Base-by-base conservation (phyloP, 2,113 vertebrate species). In the Sula dactylatra region DNA sequence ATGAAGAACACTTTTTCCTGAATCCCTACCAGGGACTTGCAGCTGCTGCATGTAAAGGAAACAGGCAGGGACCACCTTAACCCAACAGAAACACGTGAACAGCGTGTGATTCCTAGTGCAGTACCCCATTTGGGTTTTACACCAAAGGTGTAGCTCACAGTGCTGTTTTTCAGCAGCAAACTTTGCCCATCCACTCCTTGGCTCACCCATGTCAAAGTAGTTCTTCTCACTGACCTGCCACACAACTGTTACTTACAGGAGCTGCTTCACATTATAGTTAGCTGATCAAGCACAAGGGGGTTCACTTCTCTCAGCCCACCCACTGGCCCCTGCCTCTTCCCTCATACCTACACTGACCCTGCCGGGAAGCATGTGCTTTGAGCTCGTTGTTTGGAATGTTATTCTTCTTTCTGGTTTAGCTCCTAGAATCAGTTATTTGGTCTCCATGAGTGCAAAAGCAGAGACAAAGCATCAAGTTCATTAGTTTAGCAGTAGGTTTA, bases 301-400 rank as follows among this genome's bases (percentile, higher is more conserved):
- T 22, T 54, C 4, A 1, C 6, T 2, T 55, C 78, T 56, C 59
- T 56, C 45, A 73, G 36, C 8, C 21, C 52, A 36, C 13, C 38
- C 4, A 0, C 58, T 42, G 47, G 4, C 9, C n/a, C 20, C 31
- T 9, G 6, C 5, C 29, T 64, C 49, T 67, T 55, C 32, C 54
- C 44, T 78, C 0, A 0, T 7, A 62, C 5, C 5, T 19, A 1
- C 0, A 1, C 9, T 62, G 34, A 26, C 19, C 20, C 26, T 3
- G 4, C 17, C 14, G 11, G 10, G 29, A 88, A 73, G 15, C 9
- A 40, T 15, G 3, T 49, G 13, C 16, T 78, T 66, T 42, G 25
- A 65, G 10, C 15, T 66, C 5, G 5, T 54, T 66, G 10, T 21
- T 83, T 31, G 16, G 7, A 72, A 54, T 34, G 10, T n/a, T 78